These are phyloP conservation scores for Tineola bisselliella DNA, from an alignment of 2,888 invertebrate species.

Conservation along the genomic window DNA sequence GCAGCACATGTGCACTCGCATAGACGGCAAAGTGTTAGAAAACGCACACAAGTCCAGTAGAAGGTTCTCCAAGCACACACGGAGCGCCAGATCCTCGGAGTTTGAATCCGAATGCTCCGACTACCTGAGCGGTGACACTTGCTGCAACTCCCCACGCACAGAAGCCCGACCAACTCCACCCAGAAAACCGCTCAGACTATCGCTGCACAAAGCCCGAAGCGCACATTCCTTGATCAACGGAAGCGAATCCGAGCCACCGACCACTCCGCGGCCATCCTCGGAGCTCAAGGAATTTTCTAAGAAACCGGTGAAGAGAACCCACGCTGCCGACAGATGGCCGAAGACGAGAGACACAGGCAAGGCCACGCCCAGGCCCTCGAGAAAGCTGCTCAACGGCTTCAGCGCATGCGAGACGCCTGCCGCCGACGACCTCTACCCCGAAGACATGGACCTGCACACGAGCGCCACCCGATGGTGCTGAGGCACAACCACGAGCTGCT, in stretches of 20 bases:
- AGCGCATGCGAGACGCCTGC: slow-evolving; percentile 29
- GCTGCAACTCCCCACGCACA: slow-evolving; percentile 48
- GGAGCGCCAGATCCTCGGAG: slow-evolving; percentile 78
- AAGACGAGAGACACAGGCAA: slow-evolving; percentile 21
- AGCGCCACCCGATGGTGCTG: slow-evolving; percentile 32
- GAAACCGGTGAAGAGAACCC: slow-evolving; percentile 71
- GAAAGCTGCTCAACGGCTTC: slow-evolving; percentile 35
- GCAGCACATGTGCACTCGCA: slow-evolving; percentile 50
- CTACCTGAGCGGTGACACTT: slow-evolving; percentile 54
- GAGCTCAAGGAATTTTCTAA: slow-evolving; percentile 25
- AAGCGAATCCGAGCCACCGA: slow-evolving; percentile 52
- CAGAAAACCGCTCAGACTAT: slow-evolving; percentile 84
- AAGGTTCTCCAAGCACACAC: slow-evolving; percentile 56
- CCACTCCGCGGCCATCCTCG: slow-evolving; percentile 30
- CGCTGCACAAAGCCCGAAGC: slow-evolving; percentile 84
- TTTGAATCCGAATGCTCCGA: slow-evolving; percentile 79
- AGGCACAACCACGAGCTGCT: neutral
- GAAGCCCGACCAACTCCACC: slow-evolving; percentile 81
- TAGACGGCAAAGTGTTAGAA: slow-evolving; percentile 63
- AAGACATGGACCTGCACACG: slow-evolving; percentile 20
- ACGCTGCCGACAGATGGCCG: slow-evolving; percentile 35
- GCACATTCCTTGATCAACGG: slow-evolving; percentile 74
- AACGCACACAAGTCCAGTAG: slow-evolving; percentile 65
- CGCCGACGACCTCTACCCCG: slow-evolving; percentile 51
- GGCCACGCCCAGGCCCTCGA: slow-evolving; percentile 47